Conservation (phyloP, 2,888 invertebrate genomes). For the Electrophaes corylata region DNA sequence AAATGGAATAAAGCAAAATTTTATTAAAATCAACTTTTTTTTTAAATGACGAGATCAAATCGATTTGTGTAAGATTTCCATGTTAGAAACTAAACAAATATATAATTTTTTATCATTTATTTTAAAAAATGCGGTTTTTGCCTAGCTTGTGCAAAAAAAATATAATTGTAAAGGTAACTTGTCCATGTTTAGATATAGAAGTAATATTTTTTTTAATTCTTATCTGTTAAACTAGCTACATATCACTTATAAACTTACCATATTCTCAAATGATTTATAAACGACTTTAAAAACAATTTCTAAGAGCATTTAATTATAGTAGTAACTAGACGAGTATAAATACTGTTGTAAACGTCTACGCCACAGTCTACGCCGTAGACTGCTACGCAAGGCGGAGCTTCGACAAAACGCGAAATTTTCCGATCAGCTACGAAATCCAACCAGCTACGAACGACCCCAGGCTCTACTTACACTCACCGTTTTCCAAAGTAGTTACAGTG, state of each 20-base stretch:
- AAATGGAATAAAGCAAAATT: too few relatives aligned
- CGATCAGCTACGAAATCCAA: slow-evolving; percentile 58
- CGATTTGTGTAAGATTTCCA: too few relatives aligned
- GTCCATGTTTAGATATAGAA: too few relatives aligned
- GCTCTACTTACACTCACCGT: slow-evolving; percentile 8
- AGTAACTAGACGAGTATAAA: slow-evolving; percentile 15
- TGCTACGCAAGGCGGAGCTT: slow-evolving; percentile 68
- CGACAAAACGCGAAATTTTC: slow-evolving; percentile 56
- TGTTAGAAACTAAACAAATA: too few relatives aligned
- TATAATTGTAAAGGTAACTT: too few relatives aligned
- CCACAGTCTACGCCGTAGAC: slow-evolving; percentile 47
- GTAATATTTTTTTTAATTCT: too few relatives aligned
- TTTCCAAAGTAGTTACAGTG: background rate
- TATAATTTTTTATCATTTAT: too few relatives aligned
- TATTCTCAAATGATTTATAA: background rate
- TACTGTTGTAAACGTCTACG: slow-evolving; percentile 46
- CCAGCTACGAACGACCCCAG: slow-evolving; percentile 52
- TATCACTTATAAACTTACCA: background rate
- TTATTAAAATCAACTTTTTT: too few relatives aligned
- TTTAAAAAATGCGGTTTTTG: too few relatives aligned
- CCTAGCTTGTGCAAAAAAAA: too few relatives aligned
- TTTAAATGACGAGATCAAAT: too few relatives aligned
- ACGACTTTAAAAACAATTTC: background rate
- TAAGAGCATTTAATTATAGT: slow-evolving; percentile 10
- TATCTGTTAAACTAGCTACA: too few relatives aligned